phyloP scores from a whole-genome alignment of 2,113 vertebrate genomes.

The Prunella fulvescens region DNA sequence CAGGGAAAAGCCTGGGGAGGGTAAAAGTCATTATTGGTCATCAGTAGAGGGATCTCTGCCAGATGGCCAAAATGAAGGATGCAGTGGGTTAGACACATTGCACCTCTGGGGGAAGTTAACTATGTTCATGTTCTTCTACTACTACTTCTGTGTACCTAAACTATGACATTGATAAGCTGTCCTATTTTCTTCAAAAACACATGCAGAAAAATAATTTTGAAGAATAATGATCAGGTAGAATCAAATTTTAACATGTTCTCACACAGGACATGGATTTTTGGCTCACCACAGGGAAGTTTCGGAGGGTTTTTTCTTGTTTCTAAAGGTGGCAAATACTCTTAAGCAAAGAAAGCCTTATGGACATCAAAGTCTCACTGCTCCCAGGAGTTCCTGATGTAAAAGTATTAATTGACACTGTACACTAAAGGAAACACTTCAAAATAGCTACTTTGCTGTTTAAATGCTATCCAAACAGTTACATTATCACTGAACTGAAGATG shows the following conservation, averaged over 20 bases:
- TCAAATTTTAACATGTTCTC: not conserved
- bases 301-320: not conserved
- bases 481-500: not conserved
- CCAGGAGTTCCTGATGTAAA: not conserved
- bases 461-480: not conserved
- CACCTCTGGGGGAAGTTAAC: not conserved
- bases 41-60: not conserved
- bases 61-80: not conserved
- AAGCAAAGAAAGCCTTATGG: not conserved
- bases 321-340: not conserved
- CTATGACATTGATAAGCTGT: not conserved
- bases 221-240: not conserved
- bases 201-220: not conserved
- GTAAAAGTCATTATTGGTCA: not conserved
- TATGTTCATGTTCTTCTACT: not conserved
- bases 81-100: not conserved
- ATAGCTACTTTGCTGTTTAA: not conserved
- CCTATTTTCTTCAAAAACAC: not conserved
- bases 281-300: not conserved
- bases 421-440: not conserved
- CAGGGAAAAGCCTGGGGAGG: not conserved
- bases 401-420: rapidly evolving
- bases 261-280: not conserved
- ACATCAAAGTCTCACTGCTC: not conserved
- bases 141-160: not conserved